Base-by-base conservation (phyloP, 1,140 invertebrate genomes). In the Sycophaga agraensis region DNA sequence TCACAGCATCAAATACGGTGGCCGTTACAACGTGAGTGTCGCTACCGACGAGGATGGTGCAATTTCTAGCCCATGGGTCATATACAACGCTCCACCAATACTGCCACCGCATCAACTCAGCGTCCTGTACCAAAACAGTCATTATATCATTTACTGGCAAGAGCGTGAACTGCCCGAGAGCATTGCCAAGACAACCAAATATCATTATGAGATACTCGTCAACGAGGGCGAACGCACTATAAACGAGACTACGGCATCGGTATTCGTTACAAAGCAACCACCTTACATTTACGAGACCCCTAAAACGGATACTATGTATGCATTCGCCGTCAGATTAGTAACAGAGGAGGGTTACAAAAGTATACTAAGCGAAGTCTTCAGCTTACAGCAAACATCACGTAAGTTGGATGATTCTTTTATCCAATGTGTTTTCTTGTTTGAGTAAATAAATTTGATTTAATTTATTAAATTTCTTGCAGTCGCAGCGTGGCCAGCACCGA, bases 301-400 rank as follows among this genome's bases (percentile, higher is more conserved):
- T 0, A 79, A 82, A 5, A 68, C 75, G 1, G 78, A 76, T 12
- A 73, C 75, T 1, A 82, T 84, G 17, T 86, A 90, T 68, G 85
- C 85, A 31, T 87, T 90, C 58, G 85, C 84, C 39, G 87, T 92
- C 2, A 75, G 84, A 37, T 71, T 87, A 0, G 78, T 85, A 16
- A 87, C 87, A 1, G 71, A 82, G 4, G 81, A 86, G 31, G 89
- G 89, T 0, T 90, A 88, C 68, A 79, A 76, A 40, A 90, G 89
- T 37, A 61, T 79, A 4, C 66, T 86, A 4, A 90, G 89, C 39
- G 88, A 90, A 75, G 72, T 83, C 12, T 77, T 80, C 9, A 81
- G 82, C 14, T 70, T 34, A 21, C 37, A 37, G 16, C 45, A 61
- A 22, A 24, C 54, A 21, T 12, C 26, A 26, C 40, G 58, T 60